Evolutionary conservation across 1,140 invertebrate genomes (phyloP).

Genomic region (Zophobas atratus): DNA sequence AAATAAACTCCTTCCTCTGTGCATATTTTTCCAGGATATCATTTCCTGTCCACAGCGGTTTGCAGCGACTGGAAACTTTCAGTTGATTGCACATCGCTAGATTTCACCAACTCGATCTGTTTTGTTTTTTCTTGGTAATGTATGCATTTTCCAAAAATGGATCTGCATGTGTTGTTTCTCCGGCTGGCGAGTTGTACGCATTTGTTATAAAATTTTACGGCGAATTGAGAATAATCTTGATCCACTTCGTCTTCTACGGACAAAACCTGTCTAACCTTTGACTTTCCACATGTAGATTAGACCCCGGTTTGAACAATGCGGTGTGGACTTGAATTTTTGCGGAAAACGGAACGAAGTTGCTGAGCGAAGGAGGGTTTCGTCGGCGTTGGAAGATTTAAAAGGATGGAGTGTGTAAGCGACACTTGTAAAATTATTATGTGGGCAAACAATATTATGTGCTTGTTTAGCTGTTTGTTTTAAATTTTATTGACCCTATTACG

Average conservation of each 20-base stretch:
- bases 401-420: no score
- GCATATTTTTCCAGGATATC: constrained; percentile 28
- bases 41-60: constrained; percentile 19
- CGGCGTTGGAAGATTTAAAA: no score
- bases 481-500: constrained; percentile 37
- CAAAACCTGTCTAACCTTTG: constrained; percentile 45
- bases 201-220: constrained; percentile 13
- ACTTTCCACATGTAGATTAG: constrained; percentile 16
- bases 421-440: neutral
- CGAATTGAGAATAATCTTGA: constrained; percentile 29
- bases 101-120: constrained; percentile 23
- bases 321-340: constrained; percentile 16
- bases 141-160: constrained; percentile 30
- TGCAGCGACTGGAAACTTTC: constrained; percentile 3
- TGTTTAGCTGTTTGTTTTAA: constrained; percentile 18
- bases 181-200: neutral
- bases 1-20: constrained; percentile 35
- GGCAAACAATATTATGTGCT: neutral
- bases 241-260: constrained; percentile 25
- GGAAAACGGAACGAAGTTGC: neutral
- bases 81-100: constrained; percentile 12
- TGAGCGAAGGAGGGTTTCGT: neutral
- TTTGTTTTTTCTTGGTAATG: constrained; percentile 5
- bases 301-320: neutral
- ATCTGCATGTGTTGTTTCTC: constrained; percentile 5